Conservation (phyloP, 1,140 invertebrate genomes). For the Eriocheir sinensis region DNA sequence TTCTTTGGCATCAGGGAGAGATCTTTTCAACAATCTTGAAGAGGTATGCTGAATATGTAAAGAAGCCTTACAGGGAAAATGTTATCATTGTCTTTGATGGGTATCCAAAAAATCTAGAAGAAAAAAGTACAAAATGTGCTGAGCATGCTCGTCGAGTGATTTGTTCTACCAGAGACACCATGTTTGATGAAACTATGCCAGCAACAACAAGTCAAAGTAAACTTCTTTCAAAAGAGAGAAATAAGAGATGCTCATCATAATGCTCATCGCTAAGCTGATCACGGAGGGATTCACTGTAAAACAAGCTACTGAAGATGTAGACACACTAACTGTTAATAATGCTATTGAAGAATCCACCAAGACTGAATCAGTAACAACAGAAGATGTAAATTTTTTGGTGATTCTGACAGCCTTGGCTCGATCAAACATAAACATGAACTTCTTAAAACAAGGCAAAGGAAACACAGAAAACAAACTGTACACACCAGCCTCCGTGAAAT, state of each 20-base stretch:
- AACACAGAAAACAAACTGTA: neutral
- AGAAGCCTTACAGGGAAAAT: slow-evolving; percentile 47
- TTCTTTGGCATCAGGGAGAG: slow-evolving; percentile 46
- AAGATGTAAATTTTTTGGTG: slow-evolving; percentile 24
- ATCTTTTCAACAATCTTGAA: slow-evolving; percentile 53
- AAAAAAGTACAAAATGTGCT: neutral
- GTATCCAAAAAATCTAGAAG: slow-evolving; percentile 35
- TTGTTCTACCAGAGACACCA: neutral
- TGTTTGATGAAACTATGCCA: slow-evolving; percentile 36
- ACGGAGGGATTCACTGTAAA: slow-evolving; percentile 15
- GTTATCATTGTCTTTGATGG: slow-evolving; percentile 34
- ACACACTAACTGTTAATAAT: slow-evolving; percentile 48
- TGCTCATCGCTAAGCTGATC: slow-evolving; percentile 46
- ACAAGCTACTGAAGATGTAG: slow-evolving; percentile 57
- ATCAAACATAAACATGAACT: slow-evolving; percentile 7
- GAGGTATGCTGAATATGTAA: slow-evolving; percentile 43
- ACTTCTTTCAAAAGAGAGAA: slow-evolving; percentile 58
- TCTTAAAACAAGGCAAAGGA: slow-evolving; percentile 16
- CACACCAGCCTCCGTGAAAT: slow-evolving; percentile 10
- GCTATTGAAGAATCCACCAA: slow-evolving; percentile 45
- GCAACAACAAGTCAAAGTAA: slow-evolving; percentile 37
- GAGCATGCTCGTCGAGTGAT: neutral
- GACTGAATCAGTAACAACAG: slow-evolving; percentile 37
- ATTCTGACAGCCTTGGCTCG: neutral
- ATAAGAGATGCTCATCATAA: slow-evolving; percentile 46